phyloP scores from a whole-genome alignment of 2,888 invertebrate genomes.

The Caenorhabditis sp. region DNA sequence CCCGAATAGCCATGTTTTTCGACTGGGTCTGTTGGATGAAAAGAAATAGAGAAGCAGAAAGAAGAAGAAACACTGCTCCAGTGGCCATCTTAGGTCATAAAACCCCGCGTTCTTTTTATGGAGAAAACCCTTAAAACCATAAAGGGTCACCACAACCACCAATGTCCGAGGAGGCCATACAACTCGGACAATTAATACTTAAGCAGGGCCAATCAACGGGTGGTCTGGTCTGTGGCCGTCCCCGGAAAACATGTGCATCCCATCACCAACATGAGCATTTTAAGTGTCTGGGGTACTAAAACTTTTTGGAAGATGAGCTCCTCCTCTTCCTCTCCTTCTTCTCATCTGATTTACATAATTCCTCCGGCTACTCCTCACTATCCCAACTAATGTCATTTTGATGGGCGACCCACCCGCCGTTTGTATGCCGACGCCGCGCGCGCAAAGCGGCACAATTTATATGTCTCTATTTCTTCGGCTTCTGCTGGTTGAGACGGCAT shows the following conservation, averaged over 20 bases:
- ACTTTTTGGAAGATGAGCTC: slow-evolving; percentile 10
- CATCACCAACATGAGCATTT: neutral
- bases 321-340: neutral
- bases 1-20: slow-evolving; percentile 60
- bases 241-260: neutral
- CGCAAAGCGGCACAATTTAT: slow-evolving; percentile 49
- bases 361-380: slow-evolving; percentile 5
- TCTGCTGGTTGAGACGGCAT: neutral
- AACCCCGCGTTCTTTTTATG: slow-evolving; percentile 23
- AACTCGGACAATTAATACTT: slow-evolving; percentile 43
- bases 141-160: slow-evolving; percentile 31
- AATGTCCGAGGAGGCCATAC: neutral
- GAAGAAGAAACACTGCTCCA: slow-evolving; percentile 31
- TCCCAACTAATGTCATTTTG: slow-evolving; percentile 58
- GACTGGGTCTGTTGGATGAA: neutral
- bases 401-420: slow-evolving; percentile 33
- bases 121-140: slow-evolving; percentile 27
- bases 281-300: neutral
- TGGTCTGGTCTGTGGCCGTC: neutral
- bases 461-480: slow-evolving; percentile 48
- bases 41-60: slow-evolving; percentile 8
- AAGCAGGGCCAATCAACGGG: slow-evolving; percentile 37
- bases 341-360: slow-evolving; percentile 52
- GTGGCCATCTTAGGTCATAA: slow-evolving; percentile 51
- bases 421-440: slow-evolving; percentile 11